Conservation (phyloP, 2,113 vertebrate genomes). For the Myiozetetes cayanensis region DNA sequence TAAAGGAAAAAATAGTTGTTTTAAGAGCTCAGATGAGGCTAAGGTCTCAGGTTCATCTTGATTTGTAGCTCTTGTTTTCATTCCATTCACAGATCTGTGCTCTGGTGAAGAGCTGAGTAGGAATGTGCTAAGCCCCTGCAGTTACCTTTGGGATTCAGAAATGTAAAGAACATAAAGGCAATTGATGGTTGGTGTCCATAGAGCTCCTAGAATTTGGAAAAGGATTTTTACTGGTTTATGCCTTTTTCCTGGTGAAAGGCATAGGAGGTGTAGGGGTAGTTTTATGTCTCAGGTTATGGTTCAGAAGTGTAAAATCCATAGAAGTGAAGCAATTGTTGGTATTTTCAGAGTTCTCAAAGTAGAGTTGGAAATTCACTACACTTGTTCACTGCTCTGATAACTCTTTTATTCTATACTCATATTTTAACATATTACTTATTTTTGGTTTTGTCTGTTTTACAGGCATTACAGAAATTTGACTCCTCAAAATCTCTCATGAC, state of each 20-base stretch:
- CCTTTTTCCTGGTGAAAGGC: not conserved
- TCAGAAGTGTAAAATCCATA: not conserved
- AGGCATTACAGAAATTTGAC: constrained; percentile 68
- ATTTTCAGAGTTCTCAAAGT: not conserved
- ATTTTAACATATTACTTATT: not conserved
- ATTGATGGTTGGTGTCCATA: not conserved
- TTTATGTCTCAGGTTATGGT: not conserved
- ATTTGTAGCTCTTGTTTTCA: not conserved
- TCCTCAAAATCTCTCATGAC: constrained; percentile 60
- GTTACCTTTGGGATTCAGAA: not conserved
- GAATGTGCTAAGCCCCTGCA: not conserved
- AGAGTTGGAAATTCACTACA: not conserved
- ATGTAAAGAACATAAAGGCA: not conserved
- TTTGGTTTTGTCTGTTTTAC: constrained; percentile 35
- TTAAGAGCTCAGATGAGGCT: not conserved
- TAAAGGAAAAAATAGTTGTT: not conserved
- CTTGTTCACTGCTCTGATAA: not conserved
- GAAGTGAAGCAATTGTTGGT: not conserved
- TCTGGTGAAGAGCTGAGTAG: not conserved
- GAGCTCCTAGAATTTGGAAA: not conserved
- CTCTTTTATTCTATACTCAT: not conserved
- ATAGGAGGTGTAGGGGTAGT: not conserved
- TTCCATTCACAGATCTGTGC: not conserved
- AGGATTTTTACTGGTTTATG: not conserved
- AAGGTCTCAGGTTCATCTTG: not conserved